Evolutionary conservation across 1,140 invertebrate genomes (phyloP), one percentile per base, ranked within the genome.

Genomic region (Trichogramma pretiosum): DNA sequence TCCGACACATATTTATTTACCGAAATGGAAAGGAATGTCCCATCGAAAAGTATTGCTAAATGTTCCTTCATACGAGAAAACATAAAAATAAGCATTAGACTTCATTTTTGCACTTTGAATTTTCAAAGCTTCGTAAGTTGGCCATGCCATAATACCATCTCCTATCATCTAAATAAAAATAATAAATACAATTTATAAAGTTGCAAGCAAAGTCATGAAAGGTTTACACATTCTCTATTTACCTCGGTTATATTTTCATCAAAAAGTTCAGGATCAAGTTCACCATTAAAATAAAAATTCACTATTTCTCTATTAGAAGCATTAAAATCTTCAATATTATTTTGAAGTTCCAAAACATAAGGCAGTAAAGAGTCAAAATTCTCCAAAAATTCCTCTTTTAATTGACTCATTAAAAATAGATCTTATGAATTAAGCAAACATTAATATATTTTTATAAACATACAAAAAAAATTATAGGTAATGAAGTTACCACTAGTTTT

Each of bases 21-120:
- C 64, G n/a, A 54, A 62, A 42, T 40, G 19, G n/a, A 37, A 23
- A 7, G 53, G 46, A 13, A 37, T 40, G 1, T 44, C 50, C 5
- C 35, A 16, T 16, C 11, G 3, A n/a, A 59, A 55, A 5, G 52
- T 57, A 0, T 5, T 3, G 2, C 56, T 55, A 21, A 65, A 60
- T 0, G 63, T 67, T 4, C 67, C 68, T 14, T 61, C 17, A 22
- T 68, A 71, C 0, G 39, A 14, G 21, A 71, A 68, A 3, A 52
- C 14, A 21, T 62, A 67, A 18, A 64, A 59, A 14, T 62, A 71
- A 7, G 54, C 42, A 26, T 39, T 58, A 0, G 60, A 61, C 9
- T 63, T 62, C 52, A 59, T 61, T 8, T 39, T 16, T 24, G 52
- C 11, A 0, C 48, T 47, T 14, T 60, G 61, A 14, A 51, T 55